These are phyloP conservation scores for Microplitis deprimator DNA, from an alignment of 2,888 invertebrate species.

Conservation along the genomic window DNA sequence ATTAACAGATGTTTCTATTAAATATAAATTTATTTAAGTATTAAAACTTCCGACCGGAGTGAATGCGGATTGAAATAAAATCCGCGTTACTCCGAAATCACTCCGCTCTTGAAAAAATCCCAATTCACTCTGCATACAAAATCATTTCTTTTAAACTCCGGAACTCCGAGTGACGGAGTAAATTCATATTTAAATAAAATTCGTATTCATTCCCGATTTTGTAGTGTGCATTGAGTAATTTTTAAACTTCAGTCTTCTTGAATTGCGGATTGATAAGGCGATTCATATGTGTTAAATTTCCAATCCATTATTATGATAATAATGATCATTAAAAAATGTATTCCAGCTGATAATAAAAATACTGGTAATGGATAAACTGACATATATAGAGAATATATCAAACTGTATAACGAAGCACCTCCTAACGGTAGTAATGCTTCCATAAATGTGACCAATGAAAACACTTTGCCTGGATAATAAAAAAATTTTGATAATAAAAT, in stretches of 20 bases:
- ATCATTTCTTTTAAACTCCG: too few relatives aligned
- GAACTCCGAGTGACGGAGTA: too few relatives aligned
- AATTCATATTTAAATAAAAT: too few relatives aligned
- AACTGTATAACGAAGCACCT: constrained; percentile 77
- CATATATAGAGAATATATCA: constrained; percentile 73
- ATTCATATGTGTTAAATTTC: constrained; percentile 35
- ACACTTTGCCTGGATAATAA: constrained; percentile 75
- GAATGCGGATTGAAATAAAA: too few relatives aligned
- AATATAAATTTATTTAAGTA: too few relatives aligned
- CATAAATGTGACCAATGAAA: constrained; percentile 78
- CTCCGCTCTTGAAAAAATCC: too few relatives aligned
- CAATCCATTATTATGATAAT: constrained; percentile 53
- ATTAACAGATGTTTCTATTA: too few relatives aligned
- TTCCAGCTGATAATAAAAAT: constrained; percentile 59
- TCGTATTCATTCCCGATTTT: too few relatives aligned
- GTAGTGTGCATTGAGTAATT: neutral
- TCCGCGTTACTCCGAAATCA: too few relatives aligned
- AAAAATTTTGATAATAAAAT: constrained; percentile 1
- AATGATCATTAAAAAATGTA: constrained; percentile 53
- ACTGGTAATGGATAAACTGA: constrained; percentile 64
- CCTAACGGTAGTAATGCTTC: constrained; percentile 78
- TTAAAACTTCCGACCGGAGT: too few relatives aligned
- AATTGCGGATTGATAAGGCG: neutral
- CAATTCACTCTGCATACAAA: too few relatives aligned
- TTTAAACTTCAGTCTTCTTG: constrained; percentile 12